Evolutionary conservation across 1,140 invertebrate species (phyloP), one percentile per base, ranked within the genome.

Genomic region (Pogonomyrmex barbatus): DNA sequence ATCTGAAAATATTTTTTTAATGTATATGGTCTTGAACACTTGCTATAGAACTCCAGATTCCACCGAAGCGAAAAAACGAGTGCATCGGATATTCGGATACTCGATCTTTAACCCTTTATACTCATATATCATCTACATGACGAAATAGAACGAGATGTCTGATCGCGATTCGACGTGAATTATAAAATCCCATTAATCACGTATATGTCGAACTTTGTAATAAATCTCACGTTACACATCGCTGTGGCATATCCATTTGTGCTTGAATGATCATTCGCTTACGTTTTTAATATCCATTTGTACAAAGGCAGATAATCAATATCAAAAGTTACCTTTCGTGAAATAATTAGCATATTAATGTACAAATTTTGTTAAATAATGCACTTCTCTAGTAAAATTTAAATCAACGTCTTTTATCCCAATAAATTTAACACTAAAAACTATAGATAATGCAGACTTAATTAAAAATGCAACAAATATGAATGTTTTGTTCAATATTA

Each of bases 171-270:
- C 79, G 24, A 60, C 54, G 45, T 75, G 79, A 73, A 83, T 83
- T 83, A 83, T 83, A 83, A 83, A 83, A 83, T 75, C 68, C 30
- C 68, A 83, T 83, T 83, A 83, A 83, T 83, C 79, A 83, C 42
- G 79, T 12, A 33, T 60, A 42, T 33, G 54, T 73, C 79, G 33
- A 75, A 83, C 79, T 54, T 62, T 83, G 79, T 83, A 83, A 83
- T 83, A 83, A 83, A 83, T 83, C 79, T 83, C 79, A 50, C 68
- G 68, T 83, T 83, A 83, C 68, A 75, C 33, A 60, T 83, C 56
- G 54, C 79, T 50, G 14, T 83, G 68, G 79, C 79, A 83, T 60
- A 73, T 62, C 68, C 79, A 83, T 83, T 83, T 73, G 68, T 60
- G 68, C 42, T 10, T 33, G 56, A 56, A 50, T n/a, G n/a, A n/a